A percentile compares a stretch with the other conserved stretches of the same genome.
These are phyloP conservation scores for Gnatocerus cornutus DNA, from an alignment of 2,888 invertebrate species.

Conservation along the genomic window DNA sequence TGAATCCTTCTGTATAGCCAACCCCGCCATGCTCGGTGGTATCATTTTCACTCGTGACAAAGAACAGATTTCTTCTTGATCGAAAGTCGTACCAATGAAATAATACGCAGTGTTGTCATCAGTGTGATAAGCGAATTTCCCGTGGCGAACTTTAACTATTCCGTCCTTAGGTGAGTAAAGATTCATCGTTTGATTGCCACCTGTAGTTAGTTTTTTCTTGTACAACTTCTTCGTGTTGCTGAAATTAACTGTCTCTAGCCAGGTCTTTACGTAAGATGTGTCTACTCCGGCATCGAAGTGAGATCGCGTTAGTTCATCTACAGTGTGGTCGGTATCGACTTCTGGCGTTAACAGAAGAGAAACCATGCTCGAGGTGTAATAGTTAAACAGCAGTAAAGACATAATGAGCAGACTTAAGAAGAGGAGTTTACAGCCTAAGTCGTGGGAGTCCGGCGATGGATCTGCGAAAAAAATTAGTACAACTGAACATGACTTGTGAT, in stretches of 20 bases:
- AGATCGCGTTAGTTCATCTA: conserved; percentile 69
- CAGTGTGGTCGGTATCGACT: conserved; percentile 71
- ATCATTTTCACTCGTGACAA: conserved; percentile 61
- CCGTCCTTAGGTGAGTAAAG: conserved; percentile 58
- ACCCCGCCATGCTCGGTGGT: conserved; percentile 54
- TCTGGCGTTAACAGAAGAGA: conserved; percentile 73
- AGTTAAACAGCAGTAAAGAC: conserved; percentile 71
- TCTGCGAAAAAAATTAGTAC: conserved; percentile 10
- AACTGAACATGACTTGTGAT: background rate
- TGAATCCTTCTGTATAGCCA: conserved; percentile 65
- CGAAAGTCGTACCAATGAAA: conserved; percentile 63
- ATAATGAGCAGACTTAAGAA: conserved; percentile 56
- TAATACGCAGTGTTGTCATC: conserved; percentile 69
- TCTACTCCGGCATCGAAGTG: background rate
- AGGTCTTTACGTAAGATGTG: conserved; percentile 6
- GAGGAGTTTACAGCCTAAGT: conserved; percentile 23
- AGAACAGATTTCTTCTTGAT: conserved; percentile 70
- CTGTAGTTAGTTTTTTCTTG: background rate
- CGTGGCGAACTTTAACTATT: conserved; percentile 66
- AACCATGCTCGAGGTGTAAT: conserved; percentile 75
- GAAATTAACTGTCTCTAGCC: conserved; percentile 9
- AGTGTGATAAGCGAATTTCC: conserved; percentile 72
- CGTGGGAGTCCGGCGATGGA: background rate
- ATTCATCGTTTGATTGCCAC: conserved; percentile 24
- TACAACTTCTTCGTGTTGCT: conserved; percentile 5